Percentiles rank a stretch among this genome's conserved stretches.
These are phyloP conservation scores for Margaritifera margaritifera DNA, from an alignment of 2,888 invertebrate genomes.

Conservation along the genomic window DNA sequence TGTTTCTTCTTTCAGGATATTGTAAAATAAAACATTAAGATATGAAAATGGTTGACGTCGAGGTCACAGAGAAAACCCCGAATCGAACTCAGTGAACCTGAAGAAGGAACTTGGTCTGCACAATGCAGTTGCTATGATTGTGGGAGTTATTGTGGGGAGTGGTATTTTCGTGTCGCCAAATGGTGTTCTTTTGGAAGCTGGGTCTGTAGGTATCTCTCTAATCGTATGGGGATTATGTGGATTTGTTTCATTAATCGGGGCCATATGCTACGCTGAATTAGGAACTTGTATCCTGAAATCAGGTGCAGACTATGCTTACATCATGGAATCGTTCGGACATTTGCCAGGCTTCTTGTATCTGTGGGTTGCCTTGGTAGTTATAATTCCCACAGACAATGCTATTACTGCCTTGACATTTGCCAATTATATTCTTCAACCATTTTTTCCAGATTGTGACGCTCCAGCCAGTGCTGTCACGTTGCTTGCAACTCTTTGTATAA, in stretches of 20 bases:
- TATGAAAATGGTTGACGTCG: too few species aligned
- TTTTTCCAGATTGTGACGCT: constrained; percentile 91
- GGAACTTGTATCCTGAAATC: constrained; percentile 98
- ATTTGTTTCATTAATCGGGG: constrained; percentile 90
- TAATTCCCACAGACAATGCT: constrained; percentile 94
- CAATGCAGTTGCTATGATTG: constrained; percentile 94
- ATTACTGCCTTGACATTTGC: constrained; percentile 95
- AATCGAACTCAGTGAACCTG: constrained; percentile 74
- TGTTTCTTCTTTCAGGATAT: too few species aligned
- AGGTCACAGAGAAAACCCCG: too few species aligned
- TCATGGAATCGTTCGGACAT: constrained; percentile 88
- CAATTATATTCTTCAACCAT: constrained; percentile 90
- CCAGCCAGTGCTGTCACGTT: constrained; percentile 79
- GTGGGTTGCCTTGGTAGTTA: constrained; percentile 92
- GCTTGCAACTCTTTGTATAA: constrained; percentile 75
- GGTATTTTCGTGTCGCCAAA: constrained; percentile 97
- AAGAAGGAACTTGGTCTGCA: constrained; percentile 89
- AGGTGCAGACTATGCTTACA: constrained; percentile 97
- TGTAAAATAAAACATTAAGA: too few species aligned
- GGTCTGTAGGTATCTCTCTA: constrained; percentile 90
- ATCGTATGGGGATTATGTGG: constrained; percentile 94
- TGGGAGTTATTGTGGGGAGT: constrained; percentile 93
- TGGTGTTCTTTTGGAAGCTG: constrained; percentile 87
- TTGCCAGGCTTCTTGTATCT: constrained; percentile 93
- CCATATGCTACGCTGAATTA: constrained; percentile 96